Evolutionary conservation across 2,113 vertebrate species (phyloP), one percentile per base, ranked within the genome.

Genomic region (Parus major): DNA sequence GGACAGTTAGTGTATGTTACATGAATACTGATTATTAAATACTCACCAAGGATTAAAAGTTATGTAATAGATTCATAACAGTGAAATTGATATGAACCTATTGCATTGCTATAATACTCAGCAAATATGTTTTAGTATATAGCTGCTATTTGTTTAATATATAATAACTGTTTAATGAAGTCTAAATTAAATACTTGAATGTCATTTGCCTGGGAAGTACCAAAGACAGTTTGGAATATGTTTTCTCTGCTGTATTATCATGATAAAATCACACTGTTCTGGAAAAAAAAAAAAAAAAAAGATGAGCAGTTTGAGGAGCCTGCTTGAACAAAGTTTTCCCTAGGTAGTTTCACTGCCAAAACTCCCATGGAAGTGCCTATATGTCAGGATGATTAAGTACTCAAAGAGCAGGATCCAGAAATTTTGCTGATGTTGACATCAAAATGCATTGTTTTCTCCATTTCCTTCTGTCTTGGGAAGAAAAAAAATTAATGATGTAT

Each of bases 1-100:
- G 92, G 95, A 98, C 94, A 96, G 93, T 88, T 96, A 86, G 92
- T 56, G 89, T 97, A 95, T 97, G 96, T 96, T 97, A 92, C 94
- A 96, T 98, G 96, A 85, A 95, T 96, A 97, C 94, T 95, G 95
- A 97, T 95, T 96, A 97, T 92, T 92, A 93, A 96, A 96, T 72
- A 97, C 93, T 93, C 84, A 88, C 29, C 41, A 71, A 92, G 88
- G 96, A 95, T 97, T 80, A 96, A 94, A 97, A 96, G 96, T 97
- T 97, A 94, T 60, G 76, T 87, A 97, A 96, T 88, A 96, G 92
- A 96, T 81, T 96, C 86, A 88, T 88, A 95, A 92, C 35, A 86
- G 69, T 90, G 91, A 96, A 95, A 94, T 86, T 90, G 69, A 82
- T 94, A 94, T 52, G 71, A 66, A 92, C 64, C 65, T 88, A 82